These are phyloP conservation scores for Jaculus jaculus DNA, from an alignment of 2,113 vertebrate genomes.

Conservation along the genomic window DNA sequence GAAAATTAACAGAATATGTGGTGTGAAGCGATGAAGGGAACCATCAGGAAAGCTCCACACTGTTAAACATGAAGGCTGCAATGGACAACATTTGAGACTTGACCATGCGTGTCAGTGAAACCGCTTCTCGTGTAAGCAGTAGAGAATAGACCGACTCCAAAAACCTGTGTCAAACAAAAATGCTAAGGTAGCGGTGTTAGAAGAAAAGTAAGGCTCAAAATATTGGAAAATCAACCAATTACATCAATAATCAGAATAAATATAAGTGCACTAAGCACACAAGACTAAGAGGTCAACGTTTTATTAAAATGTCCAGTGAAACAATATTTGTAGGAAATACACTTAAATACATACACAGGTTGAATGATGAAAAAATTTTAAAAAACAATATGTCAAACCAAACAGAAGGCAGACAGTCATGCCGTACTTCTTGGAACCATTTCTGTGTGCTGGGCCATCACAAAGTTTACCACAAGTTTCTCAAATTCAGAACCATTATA, in stretches of 20 bases:
- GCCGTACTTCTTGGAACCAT: fast-evolving
- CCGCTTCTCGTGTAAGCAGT: neutral
- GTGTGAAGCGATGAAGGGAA: no score
- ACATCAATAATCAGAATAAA: neutral
- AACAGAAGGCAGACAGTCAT: neutral
- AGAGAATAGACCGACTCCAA: neutral
- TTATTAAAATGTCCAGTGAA: neutral
- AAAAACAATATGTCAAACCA: neutral
- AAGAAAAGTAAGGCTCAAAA: neutral
- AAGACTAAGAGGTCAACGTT: neutral
- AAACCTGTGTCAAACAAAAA: neutral
- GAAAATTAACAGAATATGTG: no score
- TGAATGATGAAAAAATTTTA: neutral
- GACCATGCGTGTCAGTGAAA: neutral
- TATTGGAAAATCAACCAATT: neutral
- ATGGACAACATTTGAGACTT: neutral
- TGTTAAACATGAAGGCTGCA: neutral
- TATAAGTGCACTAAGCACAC: neutral
- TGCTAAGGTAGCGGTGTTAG: neutral
- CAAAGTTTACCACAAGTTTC: neutral
- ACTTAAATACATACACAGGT: neutral
- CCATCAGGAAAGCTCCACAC: neutral
- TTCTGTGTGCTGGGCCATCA: neutral
- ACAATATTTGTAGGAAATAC: neutral
- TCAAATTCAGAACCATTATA: neutral